Conservation (phyloP, 2,888 invertebrate genomes). For the Creontiades dilutus region DNA sequence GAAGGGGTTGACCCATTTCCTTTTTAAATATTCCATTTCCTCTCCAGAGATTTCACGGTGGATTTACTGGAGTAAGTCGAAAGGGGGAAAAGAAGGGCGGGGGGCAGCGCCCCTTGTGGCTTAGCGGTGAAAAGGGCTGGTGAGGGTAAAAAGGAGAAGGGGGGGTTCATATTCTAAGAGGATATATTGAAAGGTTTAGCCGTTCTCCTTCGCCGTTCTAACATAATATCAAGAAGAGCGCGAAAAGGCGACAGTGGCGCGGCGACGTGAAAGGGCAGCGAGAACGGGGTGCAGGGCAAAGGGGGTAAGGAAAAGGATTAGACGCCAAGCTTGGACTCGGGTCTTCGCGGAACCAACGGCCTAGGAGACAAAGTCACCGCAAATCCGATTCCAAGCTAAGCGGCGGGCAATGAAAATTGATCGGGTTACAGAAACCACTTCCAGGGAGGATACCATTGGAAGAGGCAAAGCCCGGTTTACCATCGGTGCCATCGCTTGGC, state of each 20-base stretch:
- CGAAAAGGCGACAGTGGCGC: conserved; percentile 16
- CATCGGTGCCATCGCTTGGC: background rate
- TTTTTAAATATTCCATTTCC: conserved; percentile 69
- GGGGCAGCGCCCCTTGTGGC: conserved; percentile 47
- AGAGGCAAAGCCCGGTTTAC: conserved; percentile 26
- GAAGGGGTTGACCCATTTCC: conserved; percentile 68
- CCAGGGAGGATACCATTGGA: background rate
- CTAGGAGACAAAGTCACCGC: conserved; percentile 63
- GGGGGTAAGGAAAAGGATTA: conserved; percentile 50
- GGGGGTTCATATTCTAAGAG: conserved; percentile 67
- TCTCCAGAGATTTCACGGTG: conserved; percentile 68
- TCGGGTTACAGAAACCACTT: conserved; percentile 62
- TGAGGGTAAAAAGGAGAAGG: background rate
- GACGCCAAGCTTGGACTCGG: conserved; percentile 24
- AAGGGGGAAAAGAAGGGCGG: conserved; percentile 9
- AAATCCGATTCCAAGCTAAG: conserved; percentile 65
- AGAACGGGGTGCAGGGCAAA: background rate
- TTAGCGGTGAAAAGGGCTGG: conserved; percentile 53
- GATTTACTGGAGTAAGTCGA: conserved; percentile 57
- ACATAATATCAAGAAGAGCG: conserved; percentile 55
- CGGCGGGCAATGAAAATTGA: conserved; percentile 64
- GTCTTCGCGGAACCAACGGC: background rate
- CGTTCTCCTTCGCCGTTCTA: conserved; percentile 40
- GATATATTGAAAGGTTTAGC: conserved; percentile 71
- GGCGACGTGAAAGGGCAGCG: background rate